Base-by-base conservation (phyloP, 2,888 invertebrate genomes). In the Drosophila nr. fundita region DNA sequence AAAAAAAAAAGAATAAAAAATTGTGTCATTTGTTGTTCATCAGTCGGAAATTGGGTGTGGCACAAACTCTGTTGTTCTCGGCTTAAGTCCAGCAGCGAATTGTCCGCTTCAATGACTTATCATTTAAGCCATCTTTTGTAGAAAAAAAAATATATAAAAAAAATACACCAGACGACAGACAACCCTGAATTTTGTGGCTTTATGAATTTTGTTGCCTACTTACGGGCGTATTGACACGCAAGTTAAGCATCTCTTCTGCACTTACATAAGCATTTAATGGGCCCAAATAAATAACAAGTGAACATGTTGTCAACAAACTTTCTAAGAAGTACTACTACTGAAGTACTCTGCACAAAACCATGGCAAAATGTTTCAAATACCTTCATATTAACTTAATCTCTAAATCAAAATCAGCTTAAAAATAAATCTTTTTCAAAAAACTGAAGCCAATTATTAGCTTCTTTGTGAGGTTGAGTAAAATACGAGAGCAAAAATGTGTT, bases 231-330 rank as follows among this genome's bases (percentile, higher is more conserved):
- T 29, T 67, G 62, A 72, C 83, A 83, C 83, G 83, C 83, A 80
- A 82, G 84, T 84, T 58, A 42, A 68, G 76, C 24, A 69, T 68
- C 76, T 54, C 36, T 29, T 4, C 8, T n/a, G 55, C 67, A 68
- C 67, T 54, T 54, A 64, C 83, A 83, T 81, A 79, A 83, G 73
- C 70, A 68, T 81, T 83, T 79, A 81, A 79, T 81, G 74, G 32
- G 32, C 34, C 55, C 55, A 58, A 58, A 75, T 76, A 72, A 80
- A 67, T 66, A 72, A 68, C 55, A 59, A 53, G 24, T 58, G 48
- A 49, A 36, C 36, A 30, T 15, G 8, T 21, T 18, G 49, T 7
- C 27, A 11, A 24, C 11, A 32, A 29, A 21, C 32, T 18, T 15
- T 15, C 15, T 2, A 45, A 45, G 1, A n/a, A n/a, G n/a, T n/a